Conservation (phyloP, 1,140 invertebrate species). For the silkworm (Bombyx mori) region DNA sequence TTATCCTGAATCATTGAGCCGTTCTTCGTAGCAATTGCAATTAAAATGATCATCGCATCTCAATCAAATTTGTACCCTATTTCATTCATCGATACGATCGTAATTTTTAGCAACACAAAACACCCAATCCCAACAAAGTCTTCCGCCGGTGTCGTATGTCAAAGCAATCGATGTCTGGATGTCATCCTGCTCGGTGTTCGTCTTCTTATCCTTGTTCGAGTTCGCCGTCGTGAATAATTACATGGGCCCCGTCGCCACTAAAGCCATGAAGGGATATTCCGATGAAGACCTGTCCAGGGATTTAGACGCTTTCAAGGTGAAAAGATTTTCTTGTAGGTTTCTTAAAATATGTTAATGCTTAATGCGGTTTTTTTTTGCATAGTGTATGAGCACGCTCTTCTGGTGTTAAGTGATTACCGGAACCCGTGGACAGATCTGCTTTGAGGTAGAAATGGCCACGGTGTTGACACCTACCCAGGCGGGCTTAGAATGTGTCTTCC, state of each 20-base stretch:
- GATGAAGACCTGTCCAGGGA: slow-evolving; percentile 85
- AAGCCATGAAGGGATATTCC: slow-evolving; percentile 91
- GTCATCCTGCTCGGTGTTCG: slow-evolving; percentile 93
- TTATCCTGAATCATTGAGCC: too few relatives aligned
- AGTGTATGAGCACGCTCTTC: too few relatives aligned
- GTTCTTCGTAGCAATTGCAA: too few relatives aligned
- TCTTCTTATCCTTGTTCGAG: slow-evolving; percentile 93
- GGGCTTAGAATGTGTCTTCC: too few relatives aligned
- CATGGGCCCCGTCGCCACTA: slow-evolving; percentile 89
- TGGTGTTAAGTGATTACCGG: too few relatives aligned
- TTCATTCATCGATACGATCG: not conserved
- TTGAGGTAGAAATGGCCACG: too few relatives aligned
- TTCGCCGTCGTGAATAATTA: slow-evolving; percentile 94
- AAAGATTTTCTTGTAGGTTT: not conserved
- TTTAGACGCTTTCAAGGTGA: slow-evolving; percentile 82
- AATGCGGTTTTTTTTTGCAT: too few relatives aligned
- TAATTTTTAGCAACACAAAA: slow-evolving; percentile 84
- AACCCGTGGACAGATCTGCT: too few relatives aligned
- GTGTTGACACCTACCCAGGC: too few relatives aligned
- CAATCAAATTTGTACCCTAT: too few relatives aligned
- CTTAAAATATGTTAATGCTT: too few relatives aligned
- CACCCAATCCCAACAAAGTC: slow-evolving; percentile 90
- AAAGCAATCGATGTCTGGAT: slow-evolving; percentile 96
- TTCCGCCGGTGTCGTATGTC: slow-evolving; percentile 91
- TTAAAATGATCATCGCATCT: too few relatives aligned